phyloP scores from a whole-genome alignment of 1,140 invertebrate genomes.

The Nixonia krombeini region DNA sequence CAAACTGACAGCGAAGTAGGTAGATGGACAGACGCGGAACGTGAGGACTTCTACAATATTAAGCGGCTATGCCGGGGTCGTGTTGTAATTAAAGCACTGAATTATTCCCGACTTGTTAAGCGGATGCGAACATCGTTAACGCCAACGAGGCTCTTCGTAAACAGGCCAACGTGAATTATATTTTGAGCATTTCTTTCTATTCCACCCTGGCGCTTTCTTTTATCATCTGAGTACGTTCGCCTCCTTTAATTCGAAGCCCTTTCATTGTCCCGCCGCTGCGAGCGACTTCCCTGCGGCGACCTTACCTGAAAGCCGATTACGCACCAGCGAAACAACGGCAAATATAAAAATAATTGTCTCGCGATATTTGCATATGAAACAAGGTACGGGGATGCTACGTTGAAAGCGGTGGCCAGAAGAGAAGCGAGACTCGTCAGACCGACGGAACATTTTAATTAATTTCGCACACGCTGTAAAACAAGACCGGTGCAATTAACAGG shows the following conservation, averaged over 20 bases:
- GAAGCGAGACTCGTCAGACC: no score
- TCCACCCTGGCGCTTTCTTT: slow-evolving; percentile 14
- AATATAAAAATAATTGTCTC: no score
- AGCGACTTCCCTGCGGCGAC: no score
- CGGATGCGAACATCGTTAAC: slow-evolving; percentile 61
- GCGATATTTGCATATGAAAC: no score
- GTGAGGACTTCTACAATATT: slow-evolving; percentile 55
- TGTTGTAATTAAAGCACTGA: slow-evolving; percentile 65
- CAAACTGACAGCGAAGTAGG: slow-evolving; percentile 52
- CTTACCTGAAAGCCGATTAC: no score
- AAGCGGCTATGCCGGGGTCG: slow-evolving; percentile 52
- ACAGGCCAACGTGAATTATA: slow-evolving; percentile 58
- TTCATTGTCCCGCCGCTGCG: no score
- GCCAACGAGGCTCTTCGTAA: slow-evolving; percentile 49
- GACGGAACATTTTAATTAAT: no score
- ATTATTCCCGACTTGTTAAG: slow-evolving; percentile 63
- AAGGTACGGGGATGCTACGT: no score
- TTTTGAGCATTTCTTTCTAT: slow-evolving; percentile 29
- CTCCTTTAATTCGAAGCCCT: neutral
- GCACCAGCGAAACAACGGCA: no score
- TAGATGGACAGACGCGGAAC: slow-evolving; percentile 37
- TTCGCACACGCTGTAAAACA: no score
- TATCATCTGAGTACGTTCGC: neutral
- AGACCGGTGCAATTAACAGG: no score
- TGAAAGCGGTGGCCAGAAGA: no score